These are phyloP conservation scores for Cyclina sinensis DNA, from an alignment of 1,140 invertebrate species.

Conservation along the genomic window DNA sequence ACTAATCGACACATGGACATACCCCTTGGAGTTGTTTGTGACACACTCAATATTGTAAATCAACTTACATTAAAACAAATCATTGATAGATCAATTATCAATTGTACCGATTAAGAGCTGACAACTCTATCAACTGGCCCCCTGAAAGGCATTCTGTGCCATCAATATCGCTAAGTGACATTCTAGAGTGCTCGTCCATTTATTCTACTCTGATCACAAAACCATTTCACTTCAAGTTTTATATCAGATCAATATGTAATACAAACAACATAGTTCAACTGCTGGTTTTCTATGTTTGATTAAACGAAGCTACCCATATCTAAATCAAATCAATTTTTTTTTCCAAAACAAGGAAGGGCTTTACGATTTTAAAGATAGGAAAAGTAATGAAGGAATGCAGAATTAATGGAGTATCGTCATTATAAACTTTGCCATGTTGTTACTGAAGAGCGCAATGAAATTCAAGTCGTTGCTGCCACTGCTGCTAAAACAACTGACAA, in stretches of 20 bases:
- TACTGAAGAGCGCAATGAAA: too few species aligned
- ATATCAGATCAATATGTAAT: slow-evolving; percentile 15
- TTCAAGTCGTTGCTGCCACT: too few species aligned
- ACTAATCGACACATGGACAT: too few species aligned
- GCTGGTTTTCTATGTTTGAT: slow-evolving; percentile 29
- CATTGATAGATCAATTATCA: background rate
- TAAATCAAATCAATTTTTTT: slow-evolving; percentile 15
- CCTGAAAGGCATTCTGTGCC: background rate
- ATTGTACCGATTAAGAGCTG: background rate
- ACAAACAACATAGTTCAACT: slow-evolving; percentile 16
- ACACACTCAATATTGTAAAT: slow-evolving; percentile 1
- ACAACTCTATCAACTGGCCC: background rate
- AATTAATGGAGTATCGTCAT: too few species aligned
- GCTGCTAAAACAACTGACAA: too few species aligned
- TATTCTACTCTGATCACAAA: slow-evolving; percentile 6
- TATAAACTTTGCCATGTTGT: too few species aligned
- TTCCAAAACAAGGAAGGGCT: too few species aligned
- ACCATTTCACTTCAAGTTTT: slow-evolving; percentile 2
- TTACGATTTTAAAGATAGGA: too few species aligned
- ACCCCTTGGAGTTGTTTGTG: too few species aligned
- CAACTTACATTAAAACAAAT: slow-evolving; percentile 3
- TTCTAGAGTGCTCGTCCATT: background rate
- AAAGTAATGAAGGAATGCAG: too few species aligned
- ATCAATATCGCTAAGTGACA: background rate
- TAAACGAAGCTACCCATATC: slow-evolving; percentile 24